Evolutionary conservation across 2,113 vertebrate species (phyloP).

Genomic region (Craseonycteris thonglongyai): DNA sequence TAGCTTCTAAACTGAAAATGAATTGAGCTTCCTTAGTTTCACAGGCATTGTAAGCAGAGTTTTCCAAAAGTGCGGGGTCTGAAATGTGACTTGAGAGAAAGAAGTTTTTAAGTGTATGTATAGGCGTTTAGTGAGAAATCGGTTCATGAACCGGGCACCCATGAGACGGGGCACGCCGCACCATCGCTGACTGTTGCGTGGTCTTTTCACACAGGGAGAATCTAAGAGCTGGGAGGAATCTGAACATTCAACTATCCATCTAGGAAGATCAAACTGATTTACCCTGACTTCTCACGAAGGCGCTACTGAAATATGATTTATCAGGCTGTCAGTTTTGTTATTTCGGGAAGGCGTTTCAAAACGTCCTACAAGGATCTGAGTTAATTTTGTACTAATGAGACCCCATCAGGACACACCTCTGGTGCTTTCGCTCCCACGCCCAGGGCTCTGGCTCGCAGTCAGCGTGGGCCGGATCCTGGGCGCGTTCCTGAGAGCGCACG

Average conservation of each 20-base stretch:
- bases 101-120: not conserved
- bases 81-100: not conserved
- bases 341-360: constrained; percentile 60
- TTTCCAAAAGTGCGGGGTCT: not conserved
- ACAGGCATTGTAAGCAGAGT: not conserved
- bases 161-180: not conserved
- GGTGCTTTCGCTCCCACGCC: not conserved
- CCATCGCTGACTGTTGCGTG: not conserved
- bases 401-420: constrained; percentile 5
- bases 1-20: not conserved
- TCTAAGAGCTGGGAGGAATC: not conserved
- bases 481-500: not conserved
- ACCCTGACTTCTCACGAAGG: constrained; percentile 43
- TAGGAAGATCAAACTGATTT: constrained; percentile 46
- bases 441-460: not conserved
- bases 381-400: constrained; percentile 69
- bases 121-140: constrained; percentile 35
- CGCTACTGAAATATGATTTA: constrained; percentile 43
- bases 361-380: constrained; percentile 50
- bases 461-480: not conserved
- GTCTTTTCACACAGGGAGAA: not conserved
- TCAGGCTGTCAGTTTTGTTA: constrained; percentile 50
- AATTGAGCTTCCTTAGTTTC: not conserved
- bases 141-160: not conserved
- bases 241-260: not conserved